These are phyloP conservation scores for Listronotus oregonensis DNA, from an alignment of 1,140 invertebrate genomes.

Conservation along the genomic window DNA sequence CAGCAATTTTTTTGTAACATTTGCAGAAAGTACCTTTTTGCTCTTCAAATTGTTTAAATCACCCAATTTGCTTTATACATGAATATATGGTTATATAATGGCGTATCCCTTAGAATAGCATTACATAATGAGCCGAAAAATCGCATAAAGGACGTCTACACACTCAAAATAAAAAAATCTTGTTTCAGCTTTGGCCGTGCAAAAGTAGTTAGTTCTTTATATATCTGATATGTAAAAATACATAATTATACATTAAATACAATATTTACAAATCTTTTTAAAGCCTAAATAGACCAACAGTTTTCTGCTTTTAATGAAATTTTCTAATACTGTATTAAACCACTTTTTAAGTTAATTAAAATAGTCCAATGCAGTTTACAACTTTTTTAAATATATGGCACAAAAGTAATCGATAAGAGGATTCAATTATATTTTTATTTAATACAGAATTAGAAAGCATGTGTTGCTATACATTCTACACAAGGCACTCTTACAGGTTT, in stretches of 20 bases:
- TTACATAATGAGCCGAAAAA: too few species aligned
- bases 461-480: slow-evolving; percentile 28
- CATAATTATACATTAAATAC: slow-evolving; percentile 46
- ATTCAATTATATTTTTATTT: not conserved
- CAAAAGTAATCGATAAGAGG: not conserved
- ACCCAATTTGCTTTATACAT: too few species aligned
- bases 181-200: slow-evolving; percentile 40
- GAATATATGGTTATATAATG: too few species aligned
- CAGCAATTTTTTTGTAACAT: too few species aligned
- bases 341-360: not conserved
- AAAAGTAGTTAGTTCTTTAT: slow-evolving; percentile 42
- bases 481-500: slow-evolving; percentile 51
- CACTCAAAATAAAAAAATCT: not conserved
- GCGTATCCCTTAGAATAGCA: too few species aligned
- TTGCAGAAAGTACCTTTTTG: too few species aligned
- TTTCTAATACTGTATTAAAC: slow-evolving; percentile 20
- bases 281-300: slow-evolving; percentile 38
- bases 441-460: slow-evolving; percentile 14
- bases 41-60: too few species aligned
- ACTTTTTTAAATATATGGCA: slow-evolving; percentile 9
- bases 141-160: not conserved
- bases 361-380: not conserved
- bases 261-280: slow-evolving; percentile 45
- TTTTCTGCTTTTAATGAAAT: slow-evolving; percentile 9
- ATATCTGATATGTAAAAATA: slow-evolving; percentile 52